Evolutionary conservation across 1,140 invertebrate species (phyloP), one percentile per base, ranked within the genome.

Genomic region (Cydia strobilella): DNA sequence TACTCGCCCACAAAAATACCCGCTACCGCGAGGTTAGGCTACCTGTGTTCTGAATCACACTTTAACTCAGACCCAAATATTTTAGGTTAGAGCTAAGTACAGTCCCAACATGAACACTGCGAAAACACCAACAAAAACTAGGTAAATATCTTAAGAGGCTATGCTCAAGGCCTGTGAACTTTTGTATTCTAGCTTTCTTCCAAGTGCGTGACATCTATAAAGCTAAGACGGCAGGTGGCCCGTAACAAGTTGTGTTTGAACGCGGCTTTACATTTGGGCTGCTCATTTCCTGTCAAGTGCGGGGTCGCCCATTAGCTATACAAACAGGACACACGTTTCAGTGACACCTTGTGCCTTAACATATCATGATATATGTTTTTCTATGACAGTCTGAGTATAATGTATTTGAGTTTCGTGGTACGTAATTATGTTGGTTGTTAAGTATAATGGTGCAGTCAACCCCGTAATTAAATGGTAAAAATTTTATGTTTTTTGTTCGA

Each of bases 301-400:
- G 65, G 75, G 76, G 66, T 69, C 71, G 81, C 86, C 71, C 82
- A 87, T 87, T 87, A 87, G 81, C 79, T 86, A 76, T 75, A 82
- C 83, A 87, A 86, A 87, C 86, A 86, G 75, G 75, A 80, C 81
- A 78, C 62, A 73, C 77, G 78, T 82, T 82, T 82, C 72, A 78
- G 81, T 83, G 83, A 86, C 83, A 87, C 83, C 82, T 87, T 87
- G 75, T 71, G 75, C 73, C 72, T 78, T 75, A 75, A 78, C 71
- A 69, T 77, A 77, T 77, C 73, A 66, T 72, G 71, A 77, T 74
- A 73, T 48, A 71, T 73, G 31, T 63, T 69, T 62, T 51, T 42
- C 48, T 35, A 59, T 23, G 54, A 59, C 54, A 59, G 9, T 10
- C 10, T 10, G 7, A 23, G 18, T n/a, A 23, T 31, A 39, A 69